Evolutionary conservation across 1,140 invertebrate genomes (phyloP).

Genomic region (Orius insidiosus): DNA sequence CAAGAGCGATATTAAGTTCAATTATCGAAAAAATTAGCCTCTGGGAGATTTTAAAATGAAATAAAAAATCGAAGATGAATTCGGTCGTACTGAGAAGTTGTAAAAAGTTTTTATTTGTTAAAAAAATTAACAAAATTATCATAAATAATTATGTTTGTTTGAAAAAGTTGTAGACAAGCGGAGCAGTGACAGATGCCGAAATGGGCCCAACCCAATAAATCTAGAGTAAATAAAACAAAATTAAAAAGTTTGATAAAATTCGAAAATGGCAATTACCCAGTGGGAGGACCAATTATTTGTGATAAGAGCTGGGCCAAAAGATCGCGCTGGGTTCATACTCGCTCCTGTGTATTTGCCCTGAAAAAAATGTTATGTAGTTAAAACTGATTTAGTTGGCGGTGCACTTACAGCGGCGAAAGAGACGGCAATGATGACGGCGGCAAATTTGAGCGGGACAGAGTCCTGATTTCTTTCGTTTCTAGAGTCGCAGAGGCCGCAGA

Average conservation of each 20-base stretch:
- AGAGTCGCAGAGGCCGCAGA: conserved; percentile 43
- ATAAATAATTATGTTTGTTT: too few species aligned
- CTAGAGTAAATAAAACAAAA: too few species aligned
- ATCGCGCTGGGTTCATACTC: conserved; percentile 37
- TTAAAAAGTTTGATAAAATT: too few species aligned
- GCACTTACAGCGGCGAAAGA: conserved; percentile 31
- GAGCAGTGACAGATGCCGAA: conserved; percentile 52
- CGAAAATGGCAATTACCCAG: conserved; percentile 31
- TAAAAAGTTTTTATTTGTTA: too few species aligned
- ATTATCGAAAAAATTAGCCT: too few species aligned
- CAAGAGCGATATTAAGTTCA: too few species aligned
- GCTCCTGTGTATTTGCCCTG: conserved; percentile 32
- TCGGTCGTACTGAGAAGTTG: too few species aligned
- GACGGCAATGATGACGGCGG: conserved; percentile 37
- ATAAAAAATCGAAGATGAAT: too few species aligned
- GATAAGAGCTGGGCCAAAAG: conserved; percentile 32
- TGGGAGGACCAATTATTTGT: conserved; percentile 28
- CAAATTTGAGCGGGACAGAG: conserved; percentile 40
- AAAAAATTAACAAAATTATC: too few species aligned
- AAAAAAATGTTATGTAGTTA: conserved; percentile 15
- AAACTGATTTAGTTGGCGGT: background rate
- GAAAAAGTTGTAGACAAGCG: conserved; percentile 57
- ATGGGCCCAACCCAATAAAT: conserved; percentile 75
- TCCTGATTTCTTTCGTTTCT: conserved; percentile 36
- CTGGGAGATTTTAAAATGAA: too few species aligned